Conservation (phyloP, 2,797 vertebrate species). For the Amblyopsis hoosieri region DNA sequence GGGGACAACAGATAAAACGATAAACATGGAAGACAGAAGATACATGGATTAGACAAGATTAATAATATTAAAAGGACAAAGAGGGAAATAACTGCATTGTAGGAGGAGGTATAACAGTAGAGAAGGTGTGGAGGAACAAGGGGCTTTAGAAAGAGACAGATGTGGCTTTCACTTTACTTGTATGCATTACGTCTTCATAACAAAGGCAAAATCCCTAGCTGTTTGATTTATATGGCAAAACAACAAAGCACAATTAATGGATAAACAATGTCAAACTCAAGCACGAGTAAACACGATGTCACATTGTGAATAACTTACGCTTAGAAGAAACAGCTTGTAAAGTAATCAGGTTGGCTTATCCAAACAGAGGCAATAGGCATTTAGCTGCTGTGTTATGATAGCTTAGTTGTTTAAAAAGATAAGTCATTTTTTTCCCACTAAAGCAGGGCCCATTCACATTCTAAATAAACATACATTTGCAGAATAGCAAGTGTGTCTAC, state of each 20-base stretch:
- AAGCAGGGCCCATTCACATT: too few relatives aligned
- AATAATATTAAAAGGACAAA: conserved; percentile 1
- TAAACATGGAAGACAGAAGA: too few relatives aligned
- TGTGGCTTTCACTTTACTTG: background rate
- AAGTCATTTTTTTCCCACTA: too few relatives aligned
- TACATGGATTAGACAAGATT: background rate
- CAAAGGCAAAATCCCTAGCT: conserved; percentile 17
- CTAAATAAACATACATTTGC: too few relatives aligned
- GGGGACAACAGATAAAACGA: too few relatives aligned
- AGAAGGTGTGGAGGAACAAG: background rate
- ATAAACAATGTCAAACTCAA: conserved; percentile 19
- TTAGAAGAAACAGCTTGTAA: conserved; percentile 20
- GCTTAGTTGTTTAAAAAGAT: background rate
- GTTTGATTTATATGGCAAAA: conserved; percentile 6
- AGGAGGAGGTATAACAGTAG: too few relatives aligned
- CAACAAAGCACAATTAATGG: conserved; percentile 10
- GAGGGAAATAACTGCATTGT: too few relatives aligned
- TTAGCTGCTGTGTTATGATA: conserved; percentile 20
- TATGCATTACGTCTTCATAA: conserved; percentile 17
- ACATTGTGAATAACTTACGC: conserved; percentile 7
- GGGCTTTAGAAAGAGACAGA: conserved; percentile 3
- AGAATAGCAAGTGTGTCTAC: background rate
- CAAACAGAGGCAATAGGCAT: conserved; percentile 18
- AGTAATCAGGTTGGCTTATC: conserved; percentile 14
- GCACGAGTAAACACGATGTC: conserved; percentile 3